Evolutionary conservation across 2,113 vertebrate species (phyloP), one percentile per base, ranked within the genome.

Genomic region (Deroptyus accipitrinus): DNA sequence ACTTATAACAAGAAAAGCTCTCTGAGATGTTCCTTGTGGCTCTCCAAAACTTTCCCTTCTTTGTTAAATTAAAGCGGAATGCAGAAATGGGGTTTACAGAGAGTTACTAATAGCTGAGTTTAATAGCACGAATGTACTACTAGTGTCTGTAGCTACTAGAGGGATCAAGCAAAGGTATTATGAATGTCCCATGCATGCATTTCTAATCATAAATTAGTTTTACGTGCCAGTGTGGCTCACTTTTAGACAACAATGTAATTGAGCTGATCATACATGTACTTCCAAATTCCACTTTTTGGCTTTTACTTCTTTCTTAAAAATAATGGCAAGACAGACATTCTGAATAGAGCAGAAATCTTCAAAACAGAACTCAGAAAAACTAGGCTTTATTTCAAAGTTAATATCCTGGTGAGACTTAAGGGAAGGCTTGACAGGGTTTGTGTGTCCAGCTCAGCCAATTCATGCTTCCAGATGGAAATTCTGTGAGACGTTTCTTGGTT

Each of bases 321-420:
- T 92, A 84, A 87, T 59, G 41, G 31, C 67, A 89, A 83, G 75
- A 55, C 75, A 92, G 62, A 66, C 73, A 42, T 92, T 92, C 74
- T 91, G 89, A 90, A 82, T 33, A 91, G 51, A 82, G 39, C 48
- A 92, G 62, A 96, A 95, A 87, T 83, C 78, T 89, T 87, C 67
- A 91, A 90, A 96, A 96, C 70, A 92, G 70, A 91, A 49, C 70
- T 86, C 57, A 69, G 52, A 62, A 95, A 92, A 94, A 73, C 67
- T 94, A 90, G 92, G 89, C 70, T 76, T 87, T 85, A 48, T 95
- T 96, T 95, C 93, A 94, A 97, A 94, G 91, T 92, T 94, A 91
- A 92, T 95, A 94, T 79, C 54, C 84, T 97, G 93, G 87, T 59
- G 6, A 95, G 93, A 95, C 93, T 90, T 66, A 73, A 91, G 78